Evolutionary conservation across 1,140 invertebrate genomes (phyloP), one percentile per base, ranked within the genome.

Genomic region (Orchesella cincta): DNA sequence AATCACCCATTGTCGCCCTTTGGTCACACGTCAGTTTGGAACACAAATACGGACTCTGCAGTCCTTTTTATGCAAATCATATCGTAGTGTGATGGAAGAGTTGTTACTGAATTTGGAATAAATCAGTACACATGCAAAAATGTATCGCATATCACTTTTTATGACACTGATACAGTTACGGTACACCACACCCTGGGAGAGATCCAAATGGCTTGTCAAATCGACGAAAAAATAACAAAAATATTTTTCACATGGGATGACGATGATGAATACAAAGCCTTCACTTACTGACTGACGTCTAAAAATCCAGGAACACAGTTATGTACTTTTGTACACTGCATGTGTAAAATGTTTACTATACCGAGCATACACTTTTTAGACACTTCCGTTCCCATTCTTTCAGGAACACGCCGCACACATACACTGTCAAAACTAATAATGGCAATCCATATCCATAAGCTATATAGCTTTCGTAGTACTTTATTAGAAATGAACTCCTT

Each of bases 131-230:
- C 54, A 16, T 57, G 54, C n/a, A n/a, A n/a, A n/a, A n/a, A n/a
- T n/a, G n/a, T n/a, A 26, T 12, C 23, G 12, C 54, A 57, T 57
- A 57, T 57, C 26, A 57, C 54, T 18, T 23, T 26, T 5, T 57
- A 57, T 57, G 54, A 57, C 54, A 57, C 54, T 57, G 54, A 57
- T 57, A 57, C 54, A 26, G 54, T 23, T 57, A 12, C 54, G 26
- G n/a, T n/a, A 16, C 54, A 57, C 54, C 54, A 57, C 54, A 57
- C 54, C 54, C 54, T 57, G 54, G 54, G 54, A 57, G 54, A 57
- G 39, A 46, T 57, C 54, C 54, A 16, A 57, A 57, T 26, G 54
- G 23, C 54, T 57, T 57, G 54, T 57, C 54, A 57, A n/a, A 18
- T 57, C 54, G 8, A 57, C 54, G 54, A 57, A 57, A 57, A 57